Base-by-base conservation (phyloP, 1,140 invertebrate genomes). In the Meloidogyne hapla region DNA sequence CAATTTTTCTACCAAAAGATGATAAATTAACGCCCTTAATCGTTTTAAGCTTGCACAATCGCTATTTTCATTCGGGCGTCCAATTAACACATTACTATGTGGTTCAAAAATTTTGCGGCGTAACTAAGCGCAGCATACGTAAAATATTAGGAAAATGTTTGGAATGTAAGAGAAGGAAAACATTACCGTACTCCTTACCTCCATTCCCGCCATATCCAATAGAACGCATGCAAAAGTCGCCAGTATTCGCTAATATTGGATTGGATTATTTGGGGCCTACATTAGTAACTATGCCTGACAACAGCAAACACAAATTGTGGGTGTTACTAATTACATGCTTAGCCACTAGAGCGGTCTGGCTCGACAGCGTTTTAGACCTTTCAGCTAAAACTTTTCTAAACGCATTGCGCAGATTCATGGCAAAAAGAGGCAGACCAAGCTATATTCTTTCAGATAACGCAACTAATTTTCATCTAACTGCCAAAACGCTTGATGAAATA, bases 221-320 rank as follows among this genome's bases (percentile, higher is more conserved):
- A 3, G 64, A 66, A n/a, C 12, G 64, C 15, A 38, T 66, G 12
- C 12, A 66, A 15, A 26, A 38, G 6, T 66, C 64, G 12, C 12
- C 12, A 26, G n/a, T 66, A 28, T 66, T 66, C n/a, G 26, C 64
- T 5, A 26, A 66, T 6, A 38, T 66, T 38, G 12, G 64, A 12
- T n/a, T 66, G 12, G 64, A 66, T 66, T 66, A 66, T n/a, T 6
- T 66, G 18, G 64, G 64, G 4, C 64, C 64, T 15, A 66, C 64
- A 15, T 3, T 66, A 13, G n/a, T 66, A 0, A 26, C 26, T 5
- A n/a, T 13, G 12, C 26, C 26, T 5, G n/a, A 13, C n/a, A 38
- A 38, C 0, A 38, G 38, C 26, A 66, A 15, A 15, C n/a, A n/a
- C 12, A 66, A 66, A 3, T 4, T 66, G 13, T 66, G 64, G 64